A percentile compares a stretch with the other conserved stretches of the same genome.
Evolutionary conservation across 2,888 invertebrate species (phyloP).

Genomic region (Gymnosoma rotundatum): DNA sequence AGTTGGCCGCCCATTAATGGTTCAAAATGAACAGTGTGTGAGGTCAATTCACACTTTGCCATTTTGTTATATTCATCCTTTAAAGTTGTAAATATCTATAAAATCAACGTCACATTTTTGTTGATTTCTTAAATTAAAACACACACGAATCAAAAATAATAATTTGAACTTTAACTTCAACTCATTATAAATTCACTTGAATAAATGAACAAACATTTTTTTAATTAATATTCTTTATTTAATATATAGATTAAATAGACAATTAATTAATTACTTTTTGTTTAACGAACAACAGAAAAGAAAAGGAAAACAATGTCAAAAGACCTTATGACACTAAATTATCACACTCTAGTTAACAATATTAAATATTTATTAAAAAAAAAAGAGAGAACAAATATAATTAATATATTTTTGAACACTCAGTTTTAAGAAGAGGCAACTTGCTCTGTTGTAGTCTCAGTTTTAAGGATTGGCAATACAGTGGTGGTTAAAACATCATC

Average conservation of each 20-base stretch:
- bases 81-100: too few relatives aligned
- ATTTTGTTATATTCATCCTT: too few relatives aligned
- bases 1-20: too few relatives aligned
- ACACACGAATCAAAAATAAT: not conserved
- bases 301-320: not conserved
- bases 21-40: too few relatives aligned
- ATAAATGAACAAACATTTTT: not conserved
- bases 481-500: slow-evolving; percentile 33
- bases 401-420: not conserved
- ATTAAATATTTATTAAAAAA: too few relatives aligned
- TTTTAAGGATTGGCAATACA: not conserved
- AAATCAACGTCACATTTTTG: not conserved
- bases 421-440: not conserved
- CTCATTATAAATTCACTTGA: not conserved
- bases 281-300: not conserved
- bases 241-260: not conserved
- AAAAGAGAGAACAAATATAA: not conserved
- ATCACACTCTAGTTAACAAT: slow-evolving; percentile 44
- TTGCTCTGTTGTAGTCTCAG: slow-evolving; percentile 23
- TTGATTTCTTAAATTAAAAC: not conserved
- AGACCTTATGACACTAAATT: slow-evolving; percentile 39
- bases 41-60: too few relatives aligned
- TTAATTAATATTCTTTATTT: not conserved
- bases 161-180: not conserved
- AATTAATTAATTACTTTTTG: not conserved